Evolutionary conservation across 2,113 vertebrate species (phyloP), one percentile per base, ranked within the genome.

Genomic region (Menidia beryllina): DNA sequence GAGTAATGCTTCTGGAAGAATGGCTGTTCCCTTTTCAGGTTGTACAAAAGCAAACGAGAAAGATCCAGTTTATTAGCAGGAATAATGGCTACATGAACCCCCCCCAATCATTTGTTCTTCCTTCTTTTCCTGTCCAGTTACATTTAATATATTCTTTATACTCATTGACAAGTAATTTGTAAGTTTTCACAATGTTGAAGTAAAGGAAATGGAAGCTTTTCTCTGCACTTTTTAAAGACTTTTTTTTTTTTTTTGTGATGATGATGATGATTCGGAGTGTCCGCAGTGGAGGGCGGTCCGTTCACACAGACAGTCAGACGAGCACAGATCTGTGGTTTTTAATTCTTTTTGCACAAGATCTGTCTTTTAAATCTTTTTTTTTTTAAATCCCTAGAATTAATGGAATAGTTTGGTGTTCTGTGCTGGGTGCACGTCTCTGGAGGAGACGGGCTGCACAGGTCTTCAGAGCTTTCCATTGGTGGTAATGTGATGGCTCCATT

Each of bases 191-290:
- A 61, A 55, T 83, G 34, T 71, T 69, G 27, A 59, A 52, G 59
- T 74, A 58, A 69, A 76, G 56, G 70, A 24, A 79, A 56, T 62
- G 43, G 67, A 87, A 23, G 27, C 25, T 83, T 65, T 75, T 74
- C 36, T 66, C 23, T 82, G 79, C 77, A 81, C 72, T 73, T 83
- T n/a, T n/a, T n/a, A n/a, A n/a, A n/a, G n/a, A n/a, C n/a, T n/a
- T n/a, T n/a, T n/a, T n/a, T 83, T 84, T 58, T 53, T 17, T 47
- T n/a, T 58, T 24, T 23, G 3, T 24, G 8, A 70, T 30, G n/a
- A n/a, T n/a, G n/a, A 55, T 56, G 72, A 72, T 2, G 10, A 72
- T 52, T 43, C 52, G 25, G 65, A 57, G 72, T 69, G 50, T 69
- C 48, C 15, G 57, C 59, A 59, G 19, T 8, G 0, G 72, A 61